Evolutionary conservation across 2,797 vertebrate species (phyloP), one percentile per base, ranked within the genome.

Genomic region (Cryptoprocta ferox): DNA sequence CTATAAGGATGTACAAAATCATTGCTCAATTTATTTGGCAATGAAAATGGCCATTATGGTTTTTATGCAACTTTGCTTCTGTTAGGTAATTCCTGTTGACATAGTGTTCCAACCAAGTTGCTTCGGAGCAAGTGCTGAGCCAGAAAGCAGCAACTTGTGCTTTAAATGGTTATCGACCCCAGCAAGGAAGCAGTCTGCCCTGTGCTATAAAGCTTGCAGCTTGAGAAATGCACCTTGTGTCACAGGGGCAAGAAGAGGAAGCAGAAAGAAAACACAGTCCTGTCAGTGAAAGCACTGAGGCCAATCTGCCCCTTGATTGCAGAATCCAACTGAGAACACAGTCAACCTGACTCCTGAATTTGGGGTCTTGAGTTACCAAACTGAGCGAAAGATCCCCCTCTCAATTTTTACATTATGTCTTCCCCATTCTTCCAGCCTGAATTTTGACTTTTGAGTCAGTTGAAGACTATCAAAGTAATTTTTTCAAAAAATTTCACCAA

Each of bases 11-110:
- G 78, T 56, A 30, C 71, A 82, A 90, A 96, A 94, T 73, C 56
- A 91, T 98, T 97, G 78, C 98, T 95, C 81, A 97, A 94, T 89
- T 50, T 61, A 90, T 96, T 97, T 97, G 92, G 92, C 88, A 94
- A 95, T 79, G 56, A 73, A 85, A 84, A 94, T 95, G 83, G 32
- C 70, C 76, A 78, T 71, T 95, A n/a, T 87, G 84, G 24, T 37
- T 97, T 95, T 95, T 91, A 45, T 89, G 94, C 76, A 97, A 97
- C 82, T 68, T 75, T 39, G 16, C 48, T 94, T 86, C 76, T 81
- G 48, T 97, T 97, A 26, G 9, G 63, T 68, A 96, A 97, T 70
- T 81, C 32, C 76, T 95, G 39, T 95, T 97, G 91, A 89, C 85
- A 91, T 3, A 50, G 21, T 32, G 16, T 89, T 63, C 61, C 53